phyloP scores from a whole-genome alignment of 2,888 invertebrate species.

The Ypsolopha sequella region DNA sequence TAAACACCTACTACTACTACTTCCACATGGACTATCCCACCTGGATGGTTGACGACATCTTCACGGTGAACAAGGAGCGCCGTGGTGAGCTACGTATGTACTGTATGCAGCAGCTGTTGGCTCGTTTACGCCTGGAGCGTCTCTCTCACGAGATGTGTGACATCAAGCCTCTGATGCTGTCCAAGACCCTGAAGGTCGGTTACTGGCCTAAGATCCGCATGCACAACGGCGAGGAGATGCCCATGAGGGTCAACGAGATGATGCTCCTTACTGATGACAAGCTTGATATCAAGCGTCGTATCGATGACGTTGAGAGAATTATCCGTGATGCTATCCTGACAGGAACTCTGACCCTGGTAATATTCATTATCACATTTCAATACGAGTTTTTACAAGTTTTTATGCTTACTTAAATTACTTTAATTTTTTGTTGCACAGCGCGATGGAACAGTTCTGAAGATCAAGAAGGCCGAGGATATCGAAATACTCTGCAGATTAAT shows the following conservation, averaged over 20 bases:
- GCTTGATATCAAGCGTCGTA: conserved; percentile 12
- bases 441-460: conserved; percentile 70
- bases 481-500: conserved; percentile 76
- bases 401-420: neutral
- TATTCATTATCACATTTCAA: conserved; percentile 13
- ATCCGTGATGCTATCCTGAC: conserved; percentile 59
- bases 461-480: conserved; percentile 75
- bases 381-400: neutral
- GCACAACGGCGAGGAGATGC: conserved; percentile 70
- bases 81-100: conserved; percentile 73
- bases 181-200: conserved; percentile 50
- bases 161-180: conserved; percentile 56
- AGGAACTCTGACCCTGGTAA: conserved; percentile 48
- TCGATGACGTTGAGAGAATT: conserved; percentile 60
- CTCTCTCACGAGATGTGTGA: conserved; percentile 59
- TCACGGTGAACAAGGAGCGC: conserved; percentile 52
- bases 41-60: conserved; percentile 74
- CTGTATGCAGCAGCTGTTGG: conserved; percentile 74
- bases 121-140: conserved; percentile 67
- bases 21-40: conserved; percentile 76
- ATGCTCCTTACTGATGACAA: conserved; percentile 17
- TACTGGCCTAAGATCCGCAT: conserved; percentile 72
- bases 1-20: conserved; percentile 80
- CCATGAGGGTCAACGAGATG: conserved; percentile 58
- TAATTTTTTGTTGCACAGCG: conserved; percentile 29